Percentiles rank a stretch among this genome's conserved stretches.
These are phyloP conservation scores for Porites divaricata DNA, from an alignment of 92 coral and sea anemone species.

Conservation along the genomic window DNA sequence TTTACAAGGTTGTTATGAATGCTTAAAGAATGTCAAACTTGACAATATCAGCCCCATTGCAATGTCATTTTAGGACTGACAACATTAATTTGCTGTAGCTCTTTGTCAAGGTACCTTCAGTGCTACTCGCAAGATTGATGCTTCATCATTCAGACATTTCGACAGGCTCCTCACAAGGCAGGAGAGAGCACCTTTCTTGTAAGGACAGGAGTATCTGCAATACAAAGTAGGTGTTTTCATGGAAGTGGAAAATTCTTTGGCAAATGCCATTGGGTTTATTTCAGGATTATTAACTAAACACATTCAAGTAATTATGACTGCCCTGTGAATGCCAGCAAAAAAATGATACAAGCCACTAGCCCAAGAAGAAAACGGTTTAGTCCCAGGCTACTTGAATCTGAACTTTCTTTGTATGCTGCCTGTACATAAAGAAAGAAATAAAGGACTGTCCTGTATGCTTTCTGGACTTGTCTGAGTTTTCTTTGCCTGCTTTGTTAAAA, in stretches of 20 bases:
- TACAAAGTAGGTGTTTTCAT: constrained; percentile 12
- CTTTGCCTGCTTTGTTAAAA: neutral
- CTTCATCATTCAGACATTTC: neutral
- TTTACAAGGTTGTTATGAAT: too few species aligned
- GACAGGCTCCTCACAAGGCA: constrained; percentile 6
- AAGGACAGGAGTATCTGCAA: constrained; percentile 13
- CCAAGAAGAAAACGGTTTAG: too few species aligned
- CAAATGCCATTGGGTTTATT: neutral
- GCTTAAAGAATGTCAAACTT: neutral
- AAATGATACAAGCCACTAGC: neutral
- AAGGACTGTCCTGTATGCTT: too few species aligned
- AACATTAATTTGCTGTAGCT: neutral
- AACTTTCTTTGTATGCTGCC: too few species aligned
- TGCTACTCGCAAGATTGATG: neutral
- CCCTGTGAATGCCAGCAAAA: neutral
- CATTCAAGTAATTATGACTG: too few species aligned
- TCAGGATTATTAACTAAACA: neutral
- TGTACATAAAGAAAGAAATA: neutral
- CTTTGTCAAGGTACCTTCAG: neutral
- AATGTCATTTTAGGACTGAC: neutral
- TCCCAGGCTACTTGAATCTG: neutral
- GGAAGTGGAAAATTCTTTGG: neutral
- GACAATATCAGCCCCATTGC: neutral
- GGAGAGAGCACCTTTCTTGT: constrained; percentile 4
- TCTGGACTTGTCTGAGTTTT: neutral